Percentiles rank a stretch among this genome's conserved stretches.
Evolutionary conservation across 2,113 vertebrate species (phyloP).

Genomic region (Anguilla japonica): DNA sequence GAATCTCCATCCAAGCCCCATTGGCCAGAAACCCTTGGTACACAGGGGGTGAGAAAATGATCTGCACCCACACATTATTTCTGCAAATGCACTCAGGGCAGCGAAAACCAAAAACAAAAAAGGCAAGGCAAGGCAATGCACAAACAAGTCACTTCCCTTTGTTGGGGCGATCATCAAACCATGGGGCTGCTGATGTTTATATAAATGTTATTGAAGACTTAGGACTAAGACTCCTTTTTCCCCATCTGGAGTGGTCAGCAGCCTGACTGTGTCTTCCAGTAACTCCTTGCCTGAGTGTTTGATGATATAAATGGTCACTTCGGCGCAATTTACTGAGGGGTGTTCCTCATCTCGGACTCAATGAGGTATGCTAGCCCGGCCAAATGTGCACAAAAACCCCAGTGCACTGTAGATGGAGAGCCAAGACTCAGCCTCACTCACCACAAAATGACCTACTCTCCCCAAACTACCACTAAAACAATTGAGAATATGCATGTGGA

Average conservation of each 20-base stretch:
- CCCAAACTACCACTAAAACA: not conserved
- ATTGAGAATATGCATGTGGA: not conserved
- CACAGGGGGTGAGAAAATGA: conserved; percentile 8
- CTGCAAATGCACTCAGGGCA: conserved; percentile 25
- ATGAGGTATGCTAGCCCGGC: not conserved
- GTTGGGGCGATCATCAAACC: not conserved
- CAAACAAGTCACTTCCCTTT: not conserved
- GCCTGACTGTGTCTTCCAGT: conserved; percentile 29
- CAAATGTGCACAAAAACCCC: not conserved
- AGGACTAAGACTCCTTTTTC: conserved; percentile 40
- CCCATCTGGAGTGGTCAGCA: conserved; percentile 24
- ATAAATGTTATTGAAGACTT: conserved; percentile 33
- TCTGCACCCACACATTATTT: conserved; percentile 21
- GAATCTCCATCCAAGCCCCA: conserved; percentile 14
- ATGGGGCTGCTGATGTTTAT: conserved; percentile 2
- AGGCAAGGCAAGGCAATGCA: not conserved
- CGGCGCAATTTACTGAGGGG: conserved; percentile 1
- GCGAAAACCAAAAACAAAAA: conserved; percentile 5
- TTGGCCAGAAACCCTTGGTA: conserved; percentile 17
- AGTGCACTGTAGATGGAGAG: not conserved
- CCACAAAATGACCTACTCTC: not conserved
- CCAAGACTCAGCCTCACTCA: not conserved
- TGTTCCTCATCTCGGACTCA: not conserved
- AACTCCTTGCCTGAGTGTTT: conserved; percentile 36
- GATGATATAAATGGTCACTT: conserved; percentile 15